Percentiles rank a stretch among this genome's conserved stretches.
phyloP scores from a whole-genome alignment of 2,888 invertebrate species.

The Baronia brevicornis region DNA sequence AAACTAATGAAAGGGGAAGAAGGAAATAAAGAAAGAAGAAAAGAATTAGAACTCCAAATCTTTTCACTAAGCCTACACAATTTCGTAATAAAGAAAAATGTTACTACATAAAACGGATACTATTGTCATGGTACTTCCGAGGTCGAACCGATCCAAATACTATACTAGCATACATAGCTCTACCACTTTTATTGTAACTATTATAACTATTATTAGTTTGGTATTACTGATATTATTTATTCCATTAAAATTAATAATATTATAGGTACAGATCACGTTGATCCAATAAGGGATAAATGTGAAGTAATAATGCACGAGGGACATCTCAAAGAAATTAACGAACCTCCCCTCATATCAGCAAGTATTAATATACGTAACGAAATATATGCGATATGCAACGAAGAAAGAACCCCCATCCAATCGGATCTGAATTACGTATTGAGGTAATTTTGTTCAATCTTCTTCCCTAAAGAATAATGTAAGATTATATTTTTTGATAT shows the following conservation, averaged over 20 bases:
- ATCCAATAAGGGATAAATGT: constrained; percentile 29
- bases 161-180: too few species aligned
- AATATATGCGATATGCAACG: constrained; percentile 28
- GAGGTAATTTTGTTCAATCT: constrained; percentile 15
- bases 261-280: constrained; percentile 15
- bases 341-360: constrained; percentile 39
- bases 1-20: too few species aligned
- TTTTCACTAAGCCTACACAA: too few species aligned
- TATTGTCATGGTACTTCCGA: too few species aligned
- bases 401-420: constrained; percentile 9
- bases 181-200: too few species aligned
- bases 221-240: too few species aligned
- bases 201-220: too few species aligned
- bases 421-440: constrained; percentile 13
- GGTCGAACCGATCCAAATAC: too few species aligned
- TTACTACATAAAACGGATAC: too few species aligned
- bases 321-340: constrained; percentile 39
- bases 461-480: constrained; percentile 7
- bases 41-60: too few species aligned
- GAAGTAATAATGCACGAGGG: constrained; percentile 32
- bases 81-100: too few species aligned
- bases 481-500: background rate
- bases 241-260: constrained; percentile 7
- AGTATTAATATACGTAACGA: constrained; percentile 45
- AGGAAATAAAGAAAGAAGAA: too few species aligned